Conservation (phyloP, 30 jellyfish, hydroid and myxozoan species). For the Catostylus mosaicus region DNA sequence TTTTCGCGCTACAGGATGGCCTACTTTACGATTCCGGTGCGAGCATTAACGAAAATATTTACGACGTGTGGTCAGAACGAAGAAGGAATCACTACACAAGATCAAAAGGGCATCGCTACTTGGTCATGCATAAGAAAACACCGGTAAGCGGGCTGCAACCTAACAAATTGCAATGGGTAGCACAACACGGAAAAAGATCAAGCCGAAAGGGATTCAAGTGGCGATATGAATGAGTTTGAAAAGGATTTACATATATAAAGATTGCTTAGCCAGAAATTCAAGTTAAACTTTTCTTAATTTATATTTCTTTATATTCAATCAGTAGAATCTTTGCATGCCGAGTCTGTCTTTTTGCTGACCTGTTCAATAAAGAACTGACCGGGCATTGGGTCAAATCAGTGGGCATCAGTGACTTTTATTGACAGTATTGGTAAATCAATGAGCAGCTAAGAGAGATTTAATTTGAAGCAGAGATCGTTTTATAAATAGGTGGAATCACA, state of each 20-base stretch:
- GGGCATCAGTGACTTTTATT: slow-evolving; percentile 35
- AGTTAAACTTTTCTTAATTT: too few relatives aligned
- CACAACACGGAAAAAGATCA: too few relatives aligned
- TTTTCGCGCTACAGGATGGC: slow-evolving; percentile 61
- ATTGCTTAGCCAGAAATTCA: too few relatives aligned
- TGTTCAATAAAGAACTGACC: slow-evolving; percentile 29
- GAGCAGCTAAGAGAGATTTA: neutral
- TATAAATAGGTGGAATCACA: too few relatives aligned
- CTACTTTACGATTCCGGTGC: slow-evolving; percentile 51
- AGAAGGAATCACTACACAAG: slow-evolving; percentile 67
- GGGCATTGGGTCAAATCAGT: slow-evolving; percentile 41
- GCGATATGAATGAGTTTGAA: too few relatives aligned
- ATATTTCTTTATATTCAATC: too few relatives aligned
- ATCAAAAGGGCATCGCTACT: slow-evolving; percentile 41
- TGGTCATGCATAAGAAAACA: slow-evolving; percentile 43
- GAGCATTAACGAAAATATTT: slow-evolving; percentile 58
- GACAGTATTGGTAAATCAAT: neutral
- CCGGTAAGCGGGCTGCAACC: slow-evolving; percentile 9
- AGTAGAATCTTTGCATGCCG: too few relatives aligned
- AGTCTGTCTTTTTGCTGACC: too few relatives aligned
- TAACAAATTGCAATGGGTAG: neutral
- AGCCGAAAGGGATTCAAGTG: too few relatives aligned
- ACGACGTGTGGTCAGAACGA: slow-evolving; percentile 62
- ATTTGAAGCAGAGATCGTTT: neutral
- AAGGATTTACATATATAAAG: too few relatives aligned